Percentiles rank a stretch among this genome's conserved stretches.
phyloP scores from a whole-genome alignment of 2,888 invertebrate genomes.

The Pristionchus maxplancki region DNA sequence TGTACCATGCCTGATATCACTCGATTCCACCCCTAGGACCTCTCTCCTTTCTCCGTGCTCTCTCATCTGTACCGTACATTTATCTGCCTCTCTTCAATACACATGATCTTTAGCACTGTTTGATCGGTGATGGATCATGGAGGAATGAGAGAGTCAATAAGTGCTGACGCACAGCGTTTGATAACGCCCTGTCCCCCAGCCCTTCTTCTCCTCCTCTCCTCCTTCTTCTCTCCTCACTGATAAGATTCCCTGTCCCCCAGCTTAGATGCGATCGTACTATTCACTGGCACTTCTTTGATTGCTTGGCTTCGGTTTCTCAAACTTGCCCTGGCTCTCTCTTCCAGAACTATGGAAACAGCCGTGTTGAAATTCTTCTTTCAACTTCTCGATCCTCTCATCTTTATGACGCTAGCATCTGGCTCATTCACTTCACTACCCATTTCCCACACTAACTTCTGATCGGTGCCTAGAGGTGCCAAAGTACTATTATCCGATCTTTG shows the following conservation, averaged over 20 bases:
- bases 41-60: not conserved
- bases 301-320: not conserved
- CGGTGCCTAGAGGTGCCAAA: constrained; percentile 3
- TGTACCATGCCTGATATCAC: not conserved
- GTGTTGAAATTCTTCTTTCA: too few relatives aligned
- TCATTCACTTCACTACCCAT: not conserved
- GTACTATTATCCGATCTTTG: not conserved
- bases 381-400: not conserved
- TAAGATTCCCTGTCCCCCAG: constrained; percentile 33
- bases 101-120: too few relatives aligned
- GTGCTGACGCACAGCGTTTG: too few relatives aligned
- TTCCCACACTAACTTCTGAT: not conserved
- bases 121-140: too few relatives aligned
- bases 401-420: too few relatives aligned
- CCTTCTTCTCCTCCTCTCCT: not conserved
- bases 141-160: too few relatives aligned
- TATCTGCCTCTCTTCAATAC: too few relatives aligned
- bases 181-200: not conserved
- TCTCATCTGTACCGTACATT: not conserved
- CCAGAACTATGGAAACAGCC: not conserved
- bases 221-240: not conserved
- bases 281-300: too few relatives aligned
- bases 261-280: not conserved
- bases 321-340: not conserved
- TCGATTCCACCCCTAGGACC: not conserved